phyloP scores from a whole-genome alignment of 35 echinoderm and acorn worm genomes.

The Ophioderma brevispina region DNA sequence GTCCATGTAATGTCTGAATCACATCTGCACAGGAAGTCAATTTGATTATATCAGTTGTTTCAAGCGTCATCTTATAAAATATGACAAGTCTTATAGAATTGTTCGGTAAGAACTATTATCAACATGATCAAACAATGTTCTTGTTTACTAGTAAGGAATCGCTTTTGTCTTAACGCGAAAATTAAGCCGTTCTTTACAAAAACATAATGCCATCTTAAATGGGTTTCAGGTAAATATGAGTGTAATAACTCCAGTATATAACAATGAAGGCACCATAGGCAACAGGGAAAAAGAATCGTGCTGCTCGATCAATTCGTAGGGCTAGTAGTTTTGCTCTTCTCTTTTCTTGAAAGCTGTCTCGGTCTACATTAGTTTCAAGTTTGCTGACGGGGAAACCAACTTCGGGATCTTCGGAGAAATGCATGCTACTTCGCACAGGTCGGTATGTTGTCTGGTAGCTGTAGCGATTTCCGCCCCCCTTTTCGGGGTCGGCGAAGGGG shows the following conservation, averaged over 20 bases:
- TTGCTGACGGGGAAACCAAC: conserved; percentile 4
- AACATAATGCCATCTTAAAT: no score
- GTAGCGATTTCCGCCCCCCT: conserved; percentile 44
- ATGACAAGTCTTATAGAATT: no score
- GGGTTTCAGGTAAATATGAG: no score
- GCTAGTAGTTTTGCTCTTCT: conserved; percentile 64
- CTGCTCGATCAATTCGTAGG: conserved; percentile 65
- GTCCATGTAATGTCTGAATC: no score
- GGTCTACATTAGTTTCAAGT: conserved; percentile 1
- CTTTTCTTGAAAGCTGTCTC: background rate
- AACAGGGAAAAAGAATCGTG: conserved; percentile 65
- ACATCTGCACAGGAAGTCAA: no score
- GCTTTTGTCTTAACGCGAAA: no score
- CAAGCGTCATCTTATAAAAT: no score
- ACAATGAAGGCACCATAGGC: conserved; percentile 44
- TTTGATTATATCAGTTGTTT: no score
- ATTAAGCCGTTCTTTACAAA: no score
- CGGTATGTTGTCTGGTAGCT: conserved; percentile 77
- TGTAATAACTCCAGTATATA: conserved; percentile 67
- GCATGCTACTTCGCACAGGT: conserved; percentile 43
- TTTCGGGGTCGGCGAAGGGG: background rate
- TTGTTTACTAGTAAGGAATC: no score
- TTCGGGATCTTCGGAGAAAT: conserved; percentile 6
- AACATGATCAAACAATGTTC: no score
- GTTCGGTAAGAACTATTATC: no score